Conservation (phyloP, 1,140 invertebrate species). For the Zaprionus vittiger region DNA sequence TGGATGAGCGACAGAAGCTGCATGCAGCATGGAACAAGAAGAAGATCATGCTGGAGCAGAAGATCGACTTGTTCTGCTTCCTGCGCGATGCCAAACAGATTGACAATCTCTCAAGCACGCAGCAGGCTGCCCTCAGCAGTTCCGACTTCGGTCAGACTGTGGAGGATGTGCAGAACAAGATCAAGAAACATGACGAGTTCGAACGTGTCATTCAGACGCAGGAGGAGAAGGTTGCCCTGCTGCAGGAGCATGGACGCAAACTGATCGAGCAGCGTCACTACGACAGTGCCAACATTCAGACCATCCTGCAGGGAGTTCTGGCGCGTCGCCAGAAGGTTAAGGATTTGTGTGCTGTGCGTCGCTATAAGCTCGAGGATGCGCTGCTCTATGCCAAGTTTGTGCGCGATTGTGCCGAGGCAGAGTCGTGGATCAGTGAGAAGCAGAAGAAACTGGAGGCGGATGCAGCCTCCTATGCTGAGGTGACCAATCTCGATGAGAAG, state of each 20-base stretch:
- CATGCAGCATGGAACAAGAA: slow-evolving; percentile 95
- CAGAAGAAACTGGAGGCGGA: slow-evolving; percentile 94
- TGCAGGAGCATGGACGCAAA: slow-evolving; percentile 95
- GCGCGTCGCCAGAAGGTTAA: slow-evolving; percentile 89
- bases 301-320: slow-evolving; percentile 89
- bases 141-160: slow-evolving; percentile 88
- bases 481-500: slow-evolving; percentile 92
- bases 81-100: slow-evolving; percentile 97
- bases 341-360: slow-evolving; percentile 87
- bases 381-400: slow-evolving; percentile 95
- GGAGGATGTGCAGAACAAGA: slow-evolving; percentile 92
- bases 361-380: slow-evolving; percentile 90
- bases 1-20: slow-evolving; percentile 91
- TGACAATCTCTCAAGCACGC: slow-evolving; percentile 93
- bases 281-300: slow-evolving; percentile 93
- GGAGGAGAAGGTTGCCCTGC: slow-evolving; percentile 93
- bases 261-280: slow-evolving; percentile 97
- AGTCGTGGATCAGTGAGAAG: slow-evolving; percentile 97
- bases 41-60: slow-evolving; percentile 95
- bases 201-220: slow-evolving; percentile 92
- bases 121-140: slow-evolving; percentile 91
- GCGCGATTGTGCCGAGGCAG: slow-evolving; percentile 94
- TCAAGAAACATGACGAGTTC: slow-evolving; percentile 97
- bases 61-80: slow-evolving; percentile 98
- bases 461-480: slow-evolving; percentile 88